Conservation (phyloP, 2,888 invertebrate species). For the Sceliomorpha sp. region DNA sequence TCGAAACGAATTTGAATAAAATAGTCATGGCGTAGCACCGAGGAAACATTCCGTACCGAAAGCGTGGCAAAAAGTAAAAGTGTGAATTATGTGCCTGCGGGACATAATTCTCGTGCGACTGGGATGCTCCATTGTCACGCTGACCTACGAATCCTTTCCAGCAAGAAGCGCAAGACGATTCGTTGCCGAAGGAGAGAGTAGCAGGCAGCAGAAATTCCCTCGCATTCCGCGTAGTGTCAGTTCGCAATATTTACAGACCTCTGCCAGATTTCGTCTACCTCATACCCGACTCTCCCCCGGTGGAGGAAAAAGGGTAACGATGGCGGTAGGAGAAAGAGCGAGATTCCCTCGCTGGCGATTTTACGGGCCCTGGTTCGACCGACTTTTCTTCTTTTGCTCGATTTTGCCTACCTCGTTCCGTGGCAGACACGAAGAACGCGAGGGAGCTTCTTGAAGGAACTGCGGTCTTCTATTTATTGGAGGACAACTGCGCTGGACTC, state of each 20-base stretch:
- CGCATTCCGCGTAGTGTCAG: constrained; percentile 73
- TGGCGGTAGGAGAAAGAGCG: constrained; percentile 42
- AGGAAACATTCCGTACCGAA: not conserved
- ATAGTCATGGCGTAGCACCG: too few relatives aligned
- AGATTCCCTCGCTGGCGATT: constrained; percentile 23
- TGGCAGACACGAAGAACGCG: constrained; percentile 46
- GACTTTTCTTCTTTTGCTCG: constrained; percentile 9
- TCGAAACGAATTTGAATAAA: too few relatives aligned
- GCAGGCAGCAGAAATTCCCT: constrained; percentile 40
- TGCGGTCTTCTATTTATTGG: constrained; percentile 72
- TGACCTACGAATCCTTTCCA: constrained; percentile 34
- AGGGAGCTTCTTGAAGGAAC: constrained; percentile 45
- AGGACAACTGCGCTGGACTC: constrained; percentile 61
- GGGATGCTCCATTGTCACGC: constrained; percentile 20
- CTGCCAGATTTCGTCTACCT: constrained; percentile 72
- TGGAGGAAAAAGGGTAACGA: constrained; percentile 34
- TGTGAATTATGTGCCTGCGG: constrained; percentile 58
- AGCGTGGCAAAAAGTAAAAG: constrained; percentile 37
- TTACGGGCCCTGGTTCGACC: constrained; percentile 6
- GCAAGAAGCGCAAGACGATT: constrained; percentile 54
- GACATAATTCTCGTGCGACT: constrained; percentile 67
- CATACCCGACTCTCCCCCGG: constrained; percentile 23
- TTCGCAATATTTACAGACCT: constrained; percentile 76
- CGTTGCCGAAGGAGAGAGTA: constrained; percentile 61
- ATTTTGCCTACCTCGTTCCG: constrained; percentile 36